phyloP scores from a whole-genome alignment of 2,113 vertebrate species.

The Strix uralensis region DNA sequence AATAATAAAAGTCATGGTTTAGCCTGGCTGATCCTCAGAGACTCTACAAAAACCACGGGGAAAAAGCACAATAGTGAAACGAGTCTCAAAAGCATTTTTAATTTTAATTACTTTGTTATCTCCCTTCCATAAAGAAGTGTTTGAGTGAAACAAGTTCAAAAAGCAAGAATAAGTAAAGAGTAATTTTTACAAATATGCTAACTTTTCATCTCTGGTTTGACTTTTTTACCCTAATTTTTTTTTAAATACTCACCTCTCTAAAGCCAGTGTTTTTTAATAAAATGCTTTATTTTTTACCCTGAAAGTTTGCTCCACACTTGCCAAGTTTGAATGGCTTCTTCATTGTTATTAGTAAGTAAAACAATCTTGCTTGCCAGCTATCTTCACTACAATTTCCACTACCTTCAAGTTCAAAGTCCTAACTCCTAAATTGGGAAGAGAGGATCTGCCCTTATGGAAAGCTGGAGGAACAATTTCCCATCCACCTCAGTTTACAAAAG shows the following conservation, averaged over 20 bases:
- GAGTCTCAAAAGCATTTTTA: background rate
- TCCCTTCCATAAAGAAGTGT: background rate
- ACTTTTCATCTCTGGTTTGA: background rate
- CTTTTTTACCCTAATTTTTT: background rate
- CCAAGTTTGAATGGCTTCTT: background rate
- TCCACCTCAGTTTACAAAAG: background rate
- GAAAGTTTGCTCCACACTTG: background rate
- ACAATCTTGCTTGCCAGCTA: background rate
- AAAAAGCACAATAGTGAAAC: background rate
- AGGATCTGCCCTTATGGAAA: background rate
- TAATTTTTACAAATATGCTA: background rate
- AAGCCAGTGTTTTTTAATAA: background rate
- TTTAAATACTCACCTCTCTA: background rate
- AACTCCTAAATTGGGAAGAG: background rate
- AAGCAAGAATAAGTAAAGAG: background rate
- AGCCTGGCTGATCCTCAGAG: background rate
- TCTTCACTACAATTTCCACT: background rate
- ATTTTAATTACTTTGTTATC: slow-evolving; percentile 32
- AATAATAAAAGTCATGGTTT: background rate
- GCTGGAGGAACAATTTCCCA: background rate
- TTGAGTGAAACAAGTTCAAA: background rate
- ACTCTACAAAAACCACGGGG: background rate
- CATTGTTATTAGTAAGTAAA: background rate
- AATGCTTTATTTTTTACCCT: background rate
- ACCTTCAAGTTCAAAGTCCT: background rate